Base-by-base conservation (phyloP, 2,113 vertebrate species). In the Otocyon megalotis region DNA sequence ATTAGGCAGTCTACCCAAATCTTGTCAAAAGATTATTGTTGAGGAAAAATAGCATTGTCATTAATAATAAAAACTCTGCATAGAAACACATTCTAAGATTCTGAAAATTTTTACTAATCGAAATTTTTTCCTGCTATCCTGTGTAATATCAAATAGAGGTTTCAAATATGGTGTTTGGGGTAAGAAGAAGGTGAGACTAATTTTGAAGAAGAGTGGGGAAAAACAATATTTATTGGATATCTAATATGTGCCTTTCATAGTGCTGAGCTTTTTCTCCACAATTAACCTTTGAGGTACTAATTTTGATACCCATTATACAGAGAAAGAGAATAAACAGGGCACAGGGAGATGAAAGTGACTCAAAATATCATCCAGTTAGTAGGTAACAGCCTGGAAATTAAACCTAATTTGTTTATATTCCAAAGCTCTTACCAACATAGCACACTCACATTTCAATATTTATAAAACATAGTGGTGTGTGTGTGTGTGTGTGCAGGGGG, bases 401-500 rank as follows among this genome's bases (percentile, higher is more conserved):
- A 83, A 84, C 20, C 0, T 48, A n/a, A 37, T 19, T n/a, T 83
- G 60, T 76, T 80, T 19, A 20, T 20, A 53, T 87, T 91, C 35
- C 13, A 91, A 87, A 94, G 32, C 7, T 71, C 48, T 74, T 87
- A 65, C 35, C 12, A 58, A 12, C 35, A 35, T 67, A 48, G 19
- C 6, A 58, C 24, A 10, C 28, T 86, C 24, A 48, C 20, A 35
- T 71, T 91, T 74, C 13, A 58, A 37, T 30, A 74, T 94, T 87
- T 87, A 19, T 2, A 79, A 90, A 74, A 77, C 15, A 79, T 53
- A 43, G 37, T 0, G 22, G 60, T 54, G 24, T 26, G 4, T 63
- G 2, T 6, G 5, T n/a, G 35, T 53, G 32, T 32, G 9, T 63
- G 3, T 17, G 11, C 2, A 8, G 43, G 4, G 8, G 5, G 11